Percentiles rank a stretch among this genome's conserved stretches.
phyloP scores from a whole-genome alignment of 2,797 vertebrate species.

The Rhadinocentrus ornatus region DNA sequence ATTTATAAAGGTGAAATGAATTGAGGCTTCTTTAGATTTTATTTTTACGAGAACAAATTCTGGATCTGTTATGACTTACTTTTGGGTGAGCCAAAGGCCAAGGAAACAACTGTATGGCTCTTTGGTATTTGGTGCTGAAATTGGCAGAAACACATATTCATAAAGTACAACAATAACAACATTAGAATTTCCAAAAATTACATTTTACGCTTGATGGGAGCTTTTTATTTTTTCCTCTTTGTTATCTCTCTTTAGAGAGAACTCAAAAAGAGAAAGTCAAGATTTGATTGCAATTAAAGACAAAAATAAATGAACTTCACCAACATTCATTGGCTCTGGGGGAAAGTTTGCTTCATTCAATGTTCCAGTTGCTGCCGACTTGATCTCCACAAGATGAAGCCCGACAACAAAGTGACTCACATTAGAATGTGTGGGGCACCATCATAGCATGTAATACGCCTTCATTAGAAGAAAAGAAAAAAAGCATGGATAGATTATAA shows the following conservation, averaged over 20 bases:
- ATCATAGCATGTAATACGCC: conserved; percentile 47
- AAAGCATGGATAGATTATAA: conserved; percentile 12
- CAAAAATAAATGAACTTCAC: conserved; percentile 24
- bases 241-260: conserved; percentile 23
- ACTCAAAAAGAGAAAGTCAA: conserved; percentile 47
- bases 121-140: conserved; percentile 74
- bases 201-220: conserved; percentile 47
- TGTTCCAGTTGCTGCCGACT: conserved; percentile 38
- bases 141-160: conserved; percentile 71
- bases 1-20: conserved; percentile 24
- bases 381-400: conserved; percentile 43
- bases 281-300: conserved; percentile 59
- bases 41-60: conserved; percentile 30
- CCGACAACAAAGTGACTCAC: conserved; percentile 28
- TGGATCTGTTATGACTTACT: conserved; percentile 23
- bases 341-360: conserved; percentile 40
- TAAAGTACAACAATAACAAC: conserved; percentile 77
- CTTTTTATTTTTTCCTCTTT: conserved; percentile 12
- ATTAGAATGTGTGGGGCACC: conserved; percentile 54
- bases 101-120: conserved; percentile 60
- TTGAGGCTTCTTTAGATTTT: conserved; percentile 49
- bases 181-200: conserved; percentile 70
- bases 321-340: conserved; percentile 35
- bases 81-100: conserved; percentile 62
- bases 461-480: conserved; percentile 23